phyloP scores from a whole-genome alignment of 2,888 invertebrate genomes.

The Dasysyrphus albostriatus region DNA sequence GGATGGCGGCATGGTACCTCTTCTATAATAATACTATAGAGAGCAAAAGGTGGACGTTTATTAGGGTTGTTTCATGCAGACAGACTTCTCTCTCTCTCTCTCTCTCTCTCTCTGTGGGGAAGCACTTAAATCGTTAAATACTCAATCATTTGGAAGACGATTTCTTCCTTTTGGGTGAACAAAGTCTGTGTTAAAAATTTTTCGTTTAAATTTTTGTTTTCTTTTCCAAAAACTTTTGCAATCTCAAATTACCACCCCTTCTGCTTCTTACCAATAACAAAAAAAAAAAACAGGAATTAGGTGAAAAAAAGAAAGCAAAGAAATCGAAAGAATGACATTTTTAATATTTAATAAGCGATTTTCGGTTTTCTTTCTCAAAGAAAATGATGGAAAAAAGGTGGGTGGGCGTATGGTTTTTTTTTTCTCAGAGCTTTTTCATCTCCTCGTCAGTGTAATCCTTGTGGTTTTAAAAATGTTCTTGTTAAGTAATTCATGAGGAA shows the following conservation, averaged over 20 bases:
- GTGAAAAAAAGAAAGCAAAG: constrained; percentile 12
- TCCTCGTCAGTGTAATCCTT: constrained; percentile 41
- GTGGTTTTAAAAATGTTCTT: constrained; percentile 40
- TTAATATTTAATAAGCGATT: constrained; percentile 75
- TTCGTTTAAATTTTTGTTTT: constrained; percentile 22
- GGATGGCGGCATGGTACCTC: neutral
- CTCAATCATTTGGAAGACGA: constrained; percentile 73
- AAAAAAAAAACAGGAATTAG: constrained; percentile 6
- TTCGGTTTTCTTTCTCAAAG: constrained; percentile 52
- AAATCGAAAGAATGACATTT: constrained; percentile 69
- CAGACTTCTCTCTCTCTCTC: neutral
- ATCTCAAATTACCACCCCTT: neutral
- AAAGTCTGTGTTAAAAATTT: constrained; percentile 54
- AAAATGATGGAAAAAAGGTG: constrained; percentile 16
- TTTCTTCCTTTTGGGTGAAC: constrained; percentile 68
- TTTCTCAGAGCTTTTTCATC: constrained; percentile 14
- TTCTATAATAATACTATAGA: neutral
- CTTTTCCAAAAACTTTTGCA: neutral
- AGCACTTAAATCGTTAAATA: constrained; percentile 74
- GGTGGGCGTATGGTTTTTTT: constrained; percentile 1
- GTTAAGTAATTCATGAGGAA: constrained; percentile 61
- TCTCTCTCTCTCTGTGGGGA: neutral
- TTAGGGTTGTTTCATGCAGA: constrained; percentile 55
- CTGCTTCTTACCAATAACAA: neutral
- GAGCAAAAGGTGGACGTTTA: constrained; percentile 56